phyloP scores from a whole-genome alignment of 1,140 invertebrate species.

The Manduca sexta region DNA sequence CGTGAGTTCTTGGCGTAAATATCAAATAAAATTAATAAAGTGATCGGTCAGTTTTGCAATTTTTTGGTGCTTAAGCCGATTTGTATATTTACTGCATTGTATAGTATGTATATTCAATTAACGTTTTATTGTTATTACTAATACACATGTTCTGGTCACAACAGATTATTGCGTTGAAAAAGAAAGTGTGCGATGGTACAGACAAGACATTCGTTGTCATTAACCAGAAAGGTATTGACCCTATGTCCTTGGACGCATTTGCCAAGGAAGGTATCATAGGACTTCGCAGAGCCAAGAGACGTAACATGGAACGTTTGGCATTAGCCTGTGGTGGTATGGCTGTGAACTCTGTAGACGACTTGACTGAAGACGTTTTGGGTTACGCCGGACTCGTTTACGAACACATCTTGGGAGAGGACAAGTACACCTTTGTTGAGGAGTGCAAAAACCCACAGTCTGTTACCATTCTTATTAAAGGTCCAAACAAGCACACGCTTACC shows the following conservation, averaged over 20 bases:
- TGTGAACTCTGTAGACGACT: conserved; percentile 97
- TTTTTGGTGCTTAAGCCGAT: too few relatives aligned
- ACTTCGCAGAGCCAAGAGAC: conserved; percentile 94
- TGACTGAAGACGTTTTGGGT: conserved; percentile 85
- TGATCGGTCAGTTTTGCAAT: too few relatives aligned
- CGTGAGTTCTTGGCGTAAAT: too few relatives aligned
- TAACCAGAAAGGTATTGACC: conserved; percentile 99
- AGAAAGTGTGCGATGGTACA: conserved; percentile 91
- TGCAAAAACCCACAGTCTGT: conserved; percentile 97
- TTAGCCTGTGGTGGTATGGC: conserved; percentile 97
- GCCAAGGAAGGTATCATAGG: conserved; percentile 97
- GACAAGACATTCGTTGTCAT: conserved; percentile 96
- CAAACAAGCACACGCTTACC: conserved; percentile 94
- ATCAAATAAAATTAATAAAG: too few relatives aligned
- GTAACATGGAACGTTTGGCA: conserved; percentile 98
- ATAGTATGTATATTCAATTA: background rate
- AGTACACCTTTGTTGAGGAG: conserved; percentile 98
- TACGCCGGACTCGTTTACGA: conserved; percentile 97
- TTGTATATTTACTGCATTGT: too few relatives aligned
- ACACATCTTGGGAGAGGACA: conserved; percentile 97
- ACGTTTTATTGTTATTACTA: background rate
- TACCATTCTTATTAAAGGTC: conserved; percentile 96
- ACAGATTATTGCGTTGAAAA: conserved; percentile 94
- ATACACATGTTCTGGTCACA: too few relatives aligned
- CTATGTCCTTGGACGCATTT: conserved; percentile 95